Conservation (phyloP, 2,888 invertebrate species). For the Phasia obesa region DNA sequence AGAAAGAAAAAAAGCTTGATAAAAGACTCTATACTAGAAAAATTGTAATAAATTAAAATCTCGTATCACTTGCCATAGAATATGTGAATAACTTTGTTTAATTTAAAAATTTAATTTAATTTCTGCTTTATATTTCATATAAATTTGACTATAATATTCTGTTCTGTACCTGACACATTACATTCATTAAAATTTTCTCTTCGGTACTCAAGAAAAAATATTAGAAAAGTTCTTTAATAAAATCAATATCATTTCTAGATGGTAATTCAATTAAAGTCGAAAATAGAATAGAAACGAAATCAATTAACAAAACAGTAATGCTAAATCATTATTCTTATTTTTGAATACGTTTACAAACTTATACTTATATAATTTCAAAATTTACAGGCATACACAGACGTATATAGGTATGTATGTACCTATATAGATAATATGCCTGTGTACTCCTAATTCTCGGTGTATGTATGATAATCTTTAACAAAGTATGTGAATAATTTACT, state of each 20-base stretch:
- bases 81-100: no score
- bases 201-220: neutral
- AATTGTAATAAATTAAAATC: no score
- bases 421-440: no score
- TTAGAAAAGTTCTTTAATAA: conserved; percentile 11
- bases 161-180: no score
- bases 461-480: conserved; percentile 6
- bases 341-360: neutral
- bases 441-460: neutral
- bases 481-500: conserved; percentile 41
- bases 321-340: conserved; percentile 30
- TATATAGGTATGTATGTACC: neutral
- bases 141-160: no score
- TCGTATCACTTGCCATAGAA: no score
- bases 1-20: no score
- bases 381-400: no score
- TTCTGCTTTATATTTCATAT: no score
- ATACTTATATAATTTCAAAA: neutral
- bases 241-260: conserved; percentile 51
- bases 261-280: conserved; percentile 17
- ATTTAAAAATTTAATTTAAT: neutral
- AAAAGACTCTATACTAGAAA: no score
- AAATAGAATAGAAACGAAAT: conserved; percentile 14
- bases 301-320: conserved; percentile 36
- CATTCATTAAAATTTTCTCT: no score